A percentile compares a stretch with the other conserved stretches of the same genome.
Conservation (phyloP, 2,888 invertebrate genomes). For the Octonoba sinensis region DNA sequence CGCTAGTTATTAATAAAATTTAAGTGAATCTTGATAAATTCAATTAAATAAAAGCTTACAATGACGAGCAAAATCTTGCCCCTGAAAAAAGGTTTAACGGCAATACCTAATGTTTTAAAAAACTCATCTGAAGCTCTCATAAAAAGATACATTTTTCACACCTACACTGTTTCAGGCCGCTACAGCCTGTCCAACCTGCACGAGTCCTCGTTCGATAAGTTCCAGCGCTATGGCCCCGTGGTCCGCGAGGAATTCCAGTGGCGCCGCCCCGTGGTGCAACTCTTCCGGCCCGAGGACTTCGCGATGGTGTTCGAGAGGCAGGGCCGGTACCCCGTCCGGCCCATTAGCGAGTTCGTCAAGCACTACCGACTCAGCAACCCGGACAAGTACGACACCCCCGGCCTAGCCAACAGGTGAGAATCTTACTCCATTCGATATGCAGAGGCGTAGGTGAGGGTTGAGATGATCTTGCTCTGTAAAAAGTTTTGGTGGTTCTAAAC, state of each 20-base stretch:
- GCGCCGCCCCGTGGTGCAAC: slow-evolving; percentile 66
- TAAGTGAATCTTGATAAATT: too few species aligned
- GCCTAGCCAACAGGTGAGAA: slow-evolving; percentile 45
- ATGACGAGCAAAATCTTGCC: too few species aligned
- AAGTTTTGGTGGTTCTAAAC: not conserved
- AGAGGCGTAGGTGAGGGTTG: not conserved
- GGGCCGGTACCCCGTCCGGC: slow-evolving; percentile 67
- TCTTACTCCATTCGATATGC: not conserved
- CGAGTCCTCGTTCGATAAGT: slow-evolving; percentile 67
- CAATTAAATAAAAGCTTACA: too few species aligned
- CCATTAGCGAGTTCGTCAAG: slow-evolving; percentile 67
- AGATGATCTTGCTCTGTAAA: not conserved
- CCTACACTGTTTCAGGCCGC: slow-evolving; percentile 49
- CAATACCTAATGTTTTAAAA: too few species aligned
- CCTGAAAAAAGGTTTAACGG: too few species aligned
- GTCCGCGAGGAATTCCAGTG: slow-evolving; percentile 67
- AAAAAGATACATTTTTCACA: too few species aligned
- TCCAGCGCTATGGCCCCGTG: slow-evolving; percentile 67
- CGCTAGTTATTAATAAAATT: too few species aligned
- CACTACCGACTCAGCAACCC: slow-evolving; percentile 66
- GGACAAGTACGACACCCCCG: slow-evolving; percentile 66
- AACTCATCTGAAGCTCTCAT: too few species aligned
- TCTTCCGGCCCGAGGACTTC: slow-evolving; percentile 68
- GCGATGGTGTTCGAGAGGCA: slow-evolving; percentile 66
- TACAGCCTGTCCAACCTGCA: slow-evolving; percentile 66